Base-by-base conservation (phyloP, 2,888 invertebrate species). In the Metalampra italica region DNA sequence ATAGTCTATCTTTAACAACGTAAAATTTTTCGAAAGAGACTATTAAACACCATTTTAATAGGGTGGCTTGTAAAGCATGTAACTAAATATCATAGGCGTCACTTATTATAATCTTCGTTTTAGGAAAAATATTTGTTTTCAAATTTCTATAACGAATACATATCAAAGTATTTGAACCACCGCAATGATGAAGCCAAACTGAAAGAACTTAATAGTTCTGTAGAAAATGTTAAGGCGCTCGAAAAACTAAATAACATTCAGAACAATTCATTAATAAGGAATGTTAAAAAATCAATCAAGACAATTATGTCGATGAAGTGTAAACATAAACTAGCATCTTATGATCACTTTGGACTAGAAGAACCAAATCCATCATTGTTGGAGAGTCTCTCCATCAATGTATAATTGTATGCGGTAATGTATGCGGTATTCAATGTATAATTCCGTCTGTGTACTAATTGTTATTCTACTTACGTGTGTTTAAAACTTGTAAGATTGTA, bases 71-170 rank as follows among this genome's bases (percentile, higher is more conserved):
- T 22, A 22, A 2, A 22, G 5, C 22, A 22, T 22, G 2, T 22
- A 22, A 22, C 22, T 22, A 22, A 22, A 22, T 22, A 22, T 22
- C 22, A 3, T 22, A 22, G 22, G 22, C 22, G 22, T 3, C 34
- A n/a, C 1, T 11, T 43, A 41, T 48, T 14, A 47, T 36, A 49
- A n/a, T 32, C 22, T 12, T 46, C 51, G 53, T 61, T 64, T 58
- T 71, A 71, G 71, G 66, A 60, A 50, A 68, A 62, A 39, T 13
- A 14, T 13, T 13, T 14, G 1, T 14, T 12, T 32, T 43, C 30
- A 9, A 34, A 43, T 43, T 9, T 32, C 9, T 32, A 14, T 43
- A 43, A 30, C 4, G 9, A 43, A 9, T 14, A 14, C 13, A 3
- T 39, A 9, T 14, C 15, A 3, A 7, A 39, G 13, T n/a, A 7